Conservation (phyloP, 2,113 vertebrate species). For the Crotalus helleri region DNA sequence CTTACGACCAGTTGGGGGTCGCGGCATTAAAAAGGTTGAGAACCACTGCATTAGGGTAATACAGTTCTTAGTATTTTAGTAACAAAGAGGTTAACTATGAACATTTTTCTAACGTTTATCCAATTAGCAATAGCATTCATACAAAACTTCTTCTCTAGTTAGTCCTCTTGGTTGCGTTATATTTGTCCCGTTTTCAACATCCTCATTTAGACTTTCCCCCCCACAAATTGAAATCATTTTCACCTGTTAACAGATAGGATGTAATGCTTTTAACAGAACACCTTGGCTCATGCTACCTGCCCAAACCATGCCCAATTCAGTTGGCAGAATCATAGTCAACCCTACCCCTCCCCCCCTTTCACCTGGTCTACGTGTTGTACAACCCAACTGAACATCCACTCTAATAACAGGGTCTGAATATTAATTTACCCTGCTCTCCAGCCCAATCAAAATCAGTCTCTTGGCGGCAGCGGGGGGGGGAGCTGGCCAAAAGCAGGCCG, state of each 20-base stretch:
- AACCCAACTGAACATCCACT: not conserved
- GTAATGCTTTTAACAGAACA: not conserved
- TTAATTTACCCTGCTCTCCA: not conserved
- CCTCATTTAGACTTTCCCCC: no score
- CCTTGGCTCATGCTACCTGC: not conserved
- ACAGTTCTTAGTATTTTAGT: no score
- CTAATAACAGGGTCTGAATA: not conserved
- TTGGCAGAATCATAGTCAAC: not conserved
- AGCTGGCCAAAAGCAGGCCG: not conserved
- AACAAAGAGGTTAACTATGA: no score
- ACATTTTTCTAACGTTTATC: no score
- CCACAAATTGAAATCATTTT: no score
- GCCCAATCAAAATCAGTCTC: not conserved
- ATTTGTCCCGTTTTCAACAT: no score
- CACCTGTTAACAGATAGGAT: not conserved
- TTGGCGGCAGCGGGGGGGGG: not conserved
- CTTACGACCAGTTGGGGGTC: no score
- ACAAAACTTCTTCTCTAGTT: no score
- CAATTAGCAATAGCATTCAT: no score
- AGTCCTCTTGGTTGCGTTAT: no score
- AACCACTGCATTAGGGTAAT: no score
- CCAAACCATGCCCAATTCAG: not conserved
- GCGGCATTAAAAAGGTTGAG: no score
- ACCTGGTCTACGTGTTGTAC: not conserved
- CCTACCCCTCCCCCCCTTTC: not conserved